Evolutionary conservation across 1,140 invertebrate species (phyloP), one percentile per base, ranked within the genome.

Genomic region (Drosophila ohnishii): DNA sequence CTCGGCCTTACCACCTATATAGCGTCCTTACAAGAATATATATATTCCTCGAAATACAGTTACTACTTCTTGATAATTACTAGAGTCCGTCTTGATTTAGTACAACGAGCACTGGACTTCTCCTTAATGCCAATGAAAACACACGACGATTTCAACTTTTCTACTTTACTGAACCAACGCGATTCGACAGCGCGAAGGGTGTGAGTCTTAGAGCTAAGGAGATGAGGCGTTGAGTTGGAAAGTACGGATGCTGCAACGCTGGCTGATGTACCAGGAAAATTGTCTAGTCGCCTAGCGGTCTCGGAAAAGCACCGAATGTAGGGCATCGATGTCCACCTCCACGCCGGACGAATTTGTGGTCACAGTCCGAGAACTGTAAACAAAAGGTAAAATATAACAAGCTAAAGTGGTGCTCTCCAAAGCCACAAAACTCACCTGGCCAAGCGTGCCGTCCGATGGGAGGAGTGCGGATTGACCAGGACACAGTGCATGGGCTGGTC

Each of bases 401-500:
- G 9, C 44, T 25, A 2, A 16, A 10, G n/a, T 1, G 11, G 0
- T 7, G 1, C 5, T 32, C 5, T 16, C 9, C 3, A 2, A 10
- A 5, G 7, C 47, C 5, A 16, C 25, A 9, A 32, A 93, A 64
- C 75, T 58, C 14, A 86, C 83, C 71, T 92, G 30, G 93, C 92
- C 28, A 93, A 92, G 22, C 92, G 93, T 13, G 67, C 42, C 30
- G 94, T 92, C 82, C 94, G 94, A 87, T 93, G 93, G 78, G 94
- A 93, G 28, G 94, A 93, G 82, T 94, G 92, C 48, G 95, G 94
- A 93, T 95, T 95, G n/a, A 96, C 95, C 39, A 96, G 91, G 25
- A 95, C 92, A 92, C 95, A 96, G 83, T 96, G 96, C 96, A 96
- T 96, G 5, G 96, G 95, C 88, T 95, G 95, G 1, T 96, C 96